Base-by-base conservation (phyloP, 2,888 invertebrate genomes). In the Microplitis deprimator region DNA sequence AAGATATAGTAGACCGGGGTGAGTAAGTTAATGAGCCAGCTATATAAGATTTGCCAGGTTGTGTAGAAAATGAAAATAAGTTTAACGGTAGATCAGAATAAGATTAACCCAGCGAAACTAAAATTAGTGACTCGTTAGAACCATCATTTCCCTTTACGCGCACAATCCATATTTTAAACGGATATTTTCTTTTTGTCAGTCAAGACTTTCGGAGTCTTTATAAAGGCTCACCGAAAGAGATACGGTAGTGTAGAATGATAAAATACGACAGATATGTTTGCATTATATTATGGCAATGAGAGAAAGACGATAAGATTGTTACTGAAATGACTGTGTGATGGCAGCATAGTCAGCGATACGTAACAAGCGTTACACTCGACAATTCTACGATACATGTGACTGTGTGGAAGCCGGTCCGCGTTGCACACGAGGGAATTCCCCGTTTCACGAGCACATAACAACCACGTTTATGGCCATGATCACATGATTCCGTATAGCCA, bases 381-480 rank as follows among this genome's bases (percentile, higher is more conserved):
- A 38, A 85, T 88, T 89, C 89, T 89, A 89, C 88, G 89, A 89
- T 86, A 82, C 82, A 79, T 79, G 80, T 75, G 79, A 77, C 71
- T 82, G 76, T 74, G 73, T 65, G 68, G 41, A 74, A 62, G n/a
- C 60, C 71, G 38, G 61, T 50, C 62, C 64, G 77, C 60, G 70
- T 50, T 68, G 65, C 74, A 73, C 77, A 65, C 74, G 75, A 67
- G 77, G 68, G 78, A 79, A 79, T 76, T 77, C 83, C 84, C 82
- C 87, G 86, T 84, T 89, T 89, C 89, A 89, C 89, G 89, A 89
- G 89, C 87, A 87, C 89, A 88, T 89, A 89, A 89, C 89, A 88
- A 88, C 86, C 87, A 86, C 89, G 89, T 89, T 89, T 89, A 89
- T 89, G 88, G 89, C 86, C 85, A 85, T 86, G 88, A 89, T 89